These are phyloP conservation scores for Tuta absoluta DNA, from an alignment of 2,888 invertebrate genomes.

Conservation along the genomic window DNA sequence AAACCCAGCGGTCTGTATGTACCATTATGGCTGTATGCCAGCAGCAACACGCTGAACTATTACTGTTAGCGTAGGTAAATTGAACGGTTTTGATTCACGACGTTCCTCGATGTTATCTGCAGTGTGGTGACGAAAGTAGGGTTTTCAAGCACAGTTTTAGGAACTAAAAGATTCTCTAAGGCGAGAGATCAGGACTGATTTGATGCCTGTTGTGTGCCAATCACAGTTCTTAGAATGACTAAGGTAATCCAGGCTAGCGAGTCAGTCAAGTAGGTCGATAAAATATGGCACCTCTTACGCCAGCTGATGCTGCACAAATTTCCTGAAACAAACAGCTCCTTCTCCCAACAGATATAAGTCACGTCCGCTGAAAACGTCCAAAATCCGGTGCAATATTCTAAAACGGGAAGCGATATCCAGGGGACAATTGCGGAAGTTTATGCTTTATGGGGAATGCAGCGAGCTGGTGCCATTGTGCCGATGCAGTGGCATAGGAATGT, in stretches of 20 bases:
- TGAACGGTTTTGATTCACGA: constrained; percentile 35
- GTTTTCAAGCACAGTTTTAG: neutral
- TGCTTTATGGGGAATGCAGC: constrained; percentile 51
- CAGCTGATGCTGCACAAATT: constrained; percentile 6
- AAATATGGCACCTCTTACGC: neutral
- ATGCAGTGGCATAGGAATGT: constrained; percentile 30
- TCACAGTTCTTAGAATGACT: too few relatives aligned
- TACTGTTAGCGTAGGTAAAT: constrained; percentile 8
- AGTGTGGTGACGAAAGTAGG: neutral
- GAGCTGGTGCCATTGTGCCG: constrained; percentile 38
- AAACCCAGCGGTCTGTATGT: constrained; percentile 49
- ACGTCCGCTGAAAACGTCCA: constrained; percentile 56
- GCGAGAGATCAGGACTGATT: too few relatives aligned
- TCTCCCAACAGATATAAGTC: constrained; percentile 21
- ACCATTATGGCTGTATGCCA: constrained; percentile 71
- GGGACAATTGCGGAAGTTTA: constrained; percentile 54
- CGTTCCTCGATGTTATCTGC: neutral
- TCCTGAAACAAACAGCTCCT: constrained; percentile 9
- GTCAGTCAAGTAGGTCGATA: neutral
- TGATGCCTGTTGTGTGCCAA: too few relatives aligned
- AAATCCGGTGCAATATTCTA: constrained; percentile 53
- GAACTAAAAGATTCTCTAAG: too few relatives aligned
- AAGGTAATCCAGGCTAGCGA: neutral
- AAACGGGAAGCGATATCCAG: constrained; percentile 46
- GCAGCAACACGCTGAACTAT: constrained; percentile 55